phyloP scores from a whole-genome alignment of 2,113 vertebrate species.

The Garra rufa region DNA sequence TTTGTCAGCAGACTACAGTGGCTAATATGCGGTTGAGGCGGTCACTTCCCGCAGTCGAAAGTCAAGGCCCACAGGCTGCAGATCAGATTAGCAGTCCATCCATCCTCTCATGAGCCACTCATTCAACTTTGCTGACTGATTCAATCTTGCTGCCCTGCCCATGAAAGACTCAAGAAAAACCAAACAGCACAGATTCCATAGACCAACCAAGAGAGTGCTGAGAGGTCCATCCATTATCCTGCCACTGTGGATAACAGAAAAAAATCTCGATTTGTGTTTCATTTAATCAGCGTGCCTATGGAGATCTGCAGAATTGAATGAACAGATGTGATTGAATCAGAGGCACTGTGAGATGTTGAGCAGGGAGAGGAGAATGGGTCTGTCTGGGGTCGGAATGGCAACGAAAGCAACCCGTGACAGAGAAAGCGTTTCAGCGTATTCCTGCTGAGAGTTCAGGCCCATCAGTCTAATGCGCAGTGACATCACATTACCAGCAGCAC shows the following conservation, averaged over 20 bases:
- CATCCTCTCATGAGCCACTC: constrained; percentile 2
- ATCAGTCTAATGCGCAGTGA: constrained; percentile 74
- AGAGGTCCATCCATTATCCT: constrained; percentile 54
- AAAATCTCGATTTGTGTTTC: constrained; percentile 49
- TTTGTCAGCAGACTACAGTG: neutral
- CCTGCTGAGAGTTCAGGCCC: constrained; percentile 46
- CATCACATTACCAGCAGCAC: constrained; percentile 73
- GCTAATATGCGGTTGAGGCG: neutral
- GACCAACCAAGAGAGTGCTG: constrained; percentile 30
- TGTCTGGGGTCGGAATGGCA: constrained; percentile 9
- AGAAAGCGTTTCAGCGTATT: constrained; percentile 49
- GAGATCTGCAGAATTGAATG: constrained; percentile 54
- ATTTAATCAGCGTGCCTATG: constrained; percentile 57
- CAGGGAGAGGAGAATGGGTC: constrained; percentile 13
- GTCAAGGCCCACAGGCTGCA: constrained; percentile 14
- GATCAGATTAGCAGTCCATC: constrained; percentile 38
- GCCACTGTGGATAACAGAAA: constrained; percentile 43
- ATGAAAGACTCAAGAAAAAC: constrained; percentile 34
- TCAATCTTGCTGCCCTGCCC: constrained; percentile 29
- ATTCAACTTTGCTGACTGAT: constrained; percentile 46
- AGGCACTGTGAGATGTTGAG: constrained; percentile 29
- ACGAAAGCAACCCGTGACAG: constrained; percentile 48
- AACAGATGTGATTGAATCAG: constrained; percentile 59
- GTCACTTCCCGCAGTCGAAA: neutral
- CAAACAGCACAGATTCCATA: constrained; percentile 5